Conservation (phyloP, 1,140 invertebrate species). For the Megathymus violae region DNA sequence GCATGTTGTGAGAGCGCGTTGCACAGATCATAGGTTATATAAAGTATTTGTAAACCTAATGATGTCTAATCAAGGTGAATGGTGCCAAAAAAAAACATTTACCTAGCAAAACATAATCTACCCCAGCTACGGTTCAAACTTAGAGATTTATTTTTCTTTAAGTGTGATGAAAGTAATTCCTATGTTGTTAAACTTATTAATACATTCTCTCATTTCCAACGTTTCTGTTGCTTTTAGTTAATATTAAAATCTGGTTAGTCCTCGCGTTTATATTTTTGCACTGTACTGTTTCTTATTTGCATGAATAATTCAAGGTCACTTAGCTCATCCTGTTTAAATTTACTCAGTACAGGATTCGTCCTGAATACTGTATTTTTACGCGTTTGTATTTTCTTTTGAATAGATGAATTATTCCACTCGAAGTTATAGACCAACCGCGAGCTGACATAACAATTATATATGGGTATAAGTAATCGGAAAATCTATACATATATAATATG, state of each 20-base stretch:
- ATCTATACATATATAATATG: no score
- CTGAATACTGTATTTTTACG: conserved; percentile 38
- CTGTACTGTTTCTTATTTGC: conserved; percentile 19
- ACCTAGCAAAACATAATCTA: no score
- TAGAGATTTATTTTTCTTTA: no score
- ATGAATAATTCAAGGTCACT: conserved; percentile 33
- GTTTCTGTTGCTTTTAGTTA: neutral
- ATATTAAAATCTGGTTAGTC: conserved; percentile 1
- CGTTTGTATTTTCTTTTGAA: conserved; percentile 32
- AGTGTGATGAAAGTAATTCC: no score
- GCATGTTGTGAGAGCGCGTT: no score
- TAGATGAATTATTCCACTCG: conserved; percentile 1
- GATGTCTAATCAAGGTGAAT: no score
- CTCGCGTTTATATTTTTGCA: conserved; percentile 19
- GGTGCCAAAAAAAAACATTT: no score
- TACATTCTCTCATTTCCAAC: neutral
- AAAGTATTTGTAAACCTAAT: no score
- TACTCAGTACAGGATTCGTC: conserved; percentile 31
- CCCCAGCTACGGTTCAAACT: no score
- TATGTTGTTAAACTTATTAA: neutral
- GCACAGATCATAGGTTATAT: no score
- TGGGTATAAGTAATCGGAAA: no score
- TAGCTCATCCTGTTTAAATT: conserved; percentile 36
- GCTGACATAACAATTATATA: neutral
- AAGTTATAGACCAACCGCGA: neutral